phyloP scores from a whole-genome alignment of 2,888 invertebrate genomes.

The Bembecia ichneumoniformis region DNA sequence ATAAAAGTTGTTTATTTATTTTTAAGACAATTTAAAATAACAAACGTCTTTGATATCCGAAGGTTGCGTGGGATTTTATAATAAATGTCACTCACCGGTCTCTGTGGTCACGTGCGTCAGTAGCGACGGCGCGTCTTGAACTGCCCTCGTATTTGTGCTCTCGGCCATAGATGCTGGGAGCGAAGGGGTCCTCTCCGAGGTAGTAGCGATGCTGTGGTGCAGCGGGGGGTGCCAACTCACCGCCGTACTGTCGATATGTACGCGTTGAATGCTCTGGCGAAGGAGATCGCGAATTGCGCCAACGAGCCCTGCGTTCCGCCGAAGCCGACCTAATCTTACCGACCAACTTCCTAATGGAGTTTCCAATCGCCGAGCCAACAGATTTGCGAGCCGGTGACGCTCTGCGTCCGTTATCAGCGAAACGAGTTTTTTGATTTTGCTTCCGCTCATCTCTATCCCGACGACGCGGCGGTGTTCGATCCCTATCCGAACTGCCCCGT shows the following conservation, averaged over 20 bases:
- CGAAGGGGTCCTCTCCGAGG: conserved; percentile 89
- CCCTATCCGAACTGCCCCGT: conserved; percentile 53
- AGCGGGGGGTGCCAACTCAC: conserved; percentile 58
- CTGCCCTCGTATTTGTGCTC: conserved; percentile 87
- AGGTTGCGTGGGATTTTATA: too few species aligned
- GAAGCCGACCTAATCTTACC: conserved; percentile 84
- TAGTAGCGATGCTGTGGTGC: conserved; percentile 83
- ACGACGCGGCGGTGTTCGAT: conserved; percentile 56
- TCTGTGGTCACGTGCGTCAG: conserved; percentile 55
- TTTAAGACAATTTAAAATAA: too few species aligned
- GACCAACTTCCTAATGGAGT: conserved; percentile 85
- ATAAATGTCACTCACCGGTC: conserved; percentile 50
- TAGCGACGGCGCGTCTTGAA: conserved; percentile 59
- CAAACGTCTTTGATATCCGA: conserved; percentile 6
- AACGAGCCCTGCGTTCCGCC: conserved; percentile 76
- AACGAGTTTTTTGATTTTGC: conserved; percentile 80
- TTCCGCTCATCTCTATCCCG: conserved; percentile 69
- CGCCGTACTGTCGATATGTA: conserved; percentile 65
- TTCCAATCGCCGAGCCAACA: conserved; percentile 78
- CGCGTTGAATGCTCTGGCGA: conserved; percentile 73
- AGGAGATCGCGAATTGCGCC: conserved; percentile 71
- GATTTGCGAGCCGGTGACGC: conserved; percentile 62
- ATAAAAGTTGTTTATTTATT: not conserved
- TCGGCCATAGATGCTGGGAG: conserved; percentile 85
- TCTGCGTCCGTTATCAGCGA: conserved; percentile 64